phyloP scores from a whole-genome alignment of 1,140 invertebrate genomes.

The Leptestheria dahalacensis region DNA sequence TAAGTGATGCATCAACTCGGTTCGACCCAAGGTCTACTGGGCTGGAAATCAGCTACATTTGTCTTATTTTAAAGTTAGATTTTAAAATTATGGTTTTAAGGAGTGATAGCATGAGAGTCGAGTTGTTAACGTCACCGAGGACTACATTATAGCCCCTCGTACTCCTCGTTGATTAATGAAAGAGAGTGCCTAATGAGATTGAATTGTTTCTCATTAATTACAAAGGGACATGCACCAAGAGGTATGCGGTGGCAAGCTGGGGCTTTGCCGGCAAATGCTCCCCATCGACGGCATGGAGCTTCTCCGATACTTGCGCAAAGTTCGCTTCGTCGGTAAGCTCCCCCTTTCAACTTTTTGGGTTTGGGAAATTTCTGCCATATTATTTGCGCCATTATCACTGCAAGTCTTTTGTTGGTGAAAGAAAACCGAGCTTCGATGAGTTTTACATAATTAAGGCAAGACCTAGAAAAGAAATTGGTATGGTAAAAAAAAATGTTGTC shows the following conservation, averaged over 20 bases:
- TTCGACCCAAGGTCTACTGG: too few species aligned
- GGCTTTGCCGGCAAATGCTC: constrained; percentile 72
- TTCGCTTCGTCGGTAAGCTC: constrained; percentile 62
- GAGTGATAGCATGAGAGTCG: too few species aligned
- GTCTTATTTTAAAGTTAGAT: too few species aligned
- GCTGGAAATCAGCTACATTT: too few species aligned
- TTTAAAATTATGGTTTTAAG: too few species aligned
- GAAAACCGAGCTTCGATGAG: neutral
- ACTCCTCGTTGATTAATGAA: neutral
- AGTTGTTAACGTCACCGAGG: too few species aligned
- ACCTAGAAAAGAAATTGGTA: too few species aligned
- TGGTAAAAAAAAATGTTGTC: too few species aligned
- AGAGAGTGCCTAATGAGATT: neutral
- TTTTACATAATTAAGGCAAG: too few species aligned
- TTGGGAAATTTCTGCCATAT: neutral
- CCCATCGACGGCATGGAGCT: constrained; percentile 70
- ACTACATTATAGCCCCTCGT: neutral
- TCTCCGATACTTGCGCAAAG: constrained; percentile 63
- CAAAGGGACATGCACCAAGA: constrained; percentile 61
- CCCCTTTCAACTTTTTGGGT: neutral
- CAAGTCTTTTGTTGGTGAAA: constrained; percentile 1
- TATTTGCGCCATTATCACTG: neutral
- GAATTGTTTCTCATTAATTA: neutral
- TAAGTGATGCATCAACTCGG: too few species aligned
- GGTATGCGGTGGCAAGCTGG: constrained; percentile 50